Base-by-base conservation (phyloP, 1,140 invertebrate genomes). In the Calliopsis andreniformis region DNA sequence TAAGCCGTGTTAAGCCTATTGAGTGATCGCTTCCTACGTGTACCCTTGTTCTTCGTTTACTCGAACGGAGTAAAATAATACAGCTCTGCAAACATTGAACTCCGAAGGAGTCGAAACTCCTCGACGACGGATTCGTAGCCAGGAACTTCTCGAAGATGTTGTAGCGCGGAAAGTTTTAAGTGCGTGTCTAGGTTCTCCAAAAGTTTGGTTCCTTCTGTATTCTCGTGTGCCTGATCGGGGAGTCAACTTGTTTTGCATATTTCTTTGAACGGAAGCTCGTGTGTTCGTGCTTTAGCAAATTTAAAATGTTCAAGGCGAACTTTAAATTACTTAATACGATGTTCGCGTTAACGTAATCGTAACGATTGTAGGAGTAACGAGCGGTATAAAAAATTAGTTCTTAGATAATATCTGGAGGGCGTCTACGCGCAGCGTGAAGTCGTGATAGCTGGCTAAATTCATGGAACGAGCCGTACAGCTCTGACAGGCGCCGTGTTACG, bases 401-500 rank as follows among this genome's bases (percentile, higher is more conserved):
- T 0, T 28, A 67, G 71, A 75, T 75, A 67, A 58, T 67, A 75
- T 75, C 71, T 39, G 28, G 51, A 28, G 51, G 62, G 62, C 71
- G 61, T 67, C 12, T 56, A 49, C 63, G 66, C 72, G 20, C 72
- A 68, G 64, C 72, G 73, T 69, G 73, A 59, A 51, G 45, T 25
- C 66, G 18, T 23, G 73, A 76, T 66, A 45, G 61, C 53, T 32
- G 61, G 55, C 51, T 59, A 66, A 75, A 75, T 75, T 75, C 73
- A 53, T 69, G 73, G 55, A 59, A 32, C 73, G 45, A 51, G 42
- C 64, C 23, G 55, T 61, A 69, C 53, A 69, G 42, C 55, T 18
- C 63, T 73, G 79, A 78, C 75, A 63, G 76, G 67, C 68, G 75
- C 66, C 55, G 64, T 76, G 62, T 67, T 72, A 55, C 59, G 68